Conservation (phyloP, 2,113 vertebrate species). For the Neomonachus schauinslandi region DNA sequence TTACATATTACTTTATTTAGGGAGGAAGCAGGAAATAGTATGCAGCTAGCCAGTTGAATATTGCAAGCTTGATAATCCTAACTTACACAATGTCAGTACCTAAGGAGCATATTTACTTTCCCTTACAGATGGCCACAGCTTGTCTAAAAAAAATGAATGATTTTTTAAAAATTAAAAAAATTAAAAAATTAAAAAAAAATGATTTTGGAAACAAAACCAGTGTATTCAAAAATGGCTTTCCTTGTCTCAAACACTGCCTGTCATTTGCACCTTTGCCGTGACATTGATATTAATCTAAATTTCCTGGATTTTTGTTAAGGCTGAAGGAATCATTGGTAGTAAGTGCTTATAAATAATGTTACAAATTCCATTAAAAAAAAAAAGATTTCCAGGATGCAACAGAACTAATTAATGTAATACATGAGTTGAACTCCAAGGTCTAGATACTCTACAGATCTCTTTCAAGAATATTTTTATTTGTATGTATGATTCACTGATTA, state of each 20-base stretch:
- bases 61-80: not conserved
- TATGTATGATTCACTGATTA: slow-evolving; percentile 24
- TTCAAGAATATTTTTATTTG: slow-evolving; percentile 38
- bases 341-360: slow-evolving; percentile 19
- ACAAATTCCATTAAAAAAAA: slow-evolving; percentile 6
- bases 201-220: slow-evolving; percentile 36
- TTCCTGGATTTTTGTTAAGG: slow-evolving; percentile 49
- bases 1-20: not conserved
- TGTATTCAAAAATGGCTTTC: not conserved
- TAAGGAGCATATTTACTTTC: not conserved
- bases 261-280: not conserved
- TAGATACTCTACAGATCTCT: not conserved
- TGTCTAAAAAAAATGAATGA: not conserved
- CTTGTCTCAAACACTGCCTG: not conserved
- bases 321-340: not conserved
- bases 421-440: slow-evolving; percentile 33
- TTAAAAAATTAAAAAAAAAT: not conserved
- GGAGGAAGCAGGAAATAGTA: slow-evolving; percentile 27
- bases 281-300: not conserved
- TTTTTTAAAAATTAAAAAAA: not conserved
- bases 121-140: not conserved
- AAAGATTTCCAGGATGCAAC: not conserved
- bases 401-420: slow-evolving; percentile 4
- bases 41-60: not conserved
- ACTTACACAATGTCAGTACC: not conserved